A percentile compares a stretch with the other conserved stretches of the same genome.
Conservation (phyloP, 2,888 invertebrate species). For the Drosophila multiciliata region DNA sequence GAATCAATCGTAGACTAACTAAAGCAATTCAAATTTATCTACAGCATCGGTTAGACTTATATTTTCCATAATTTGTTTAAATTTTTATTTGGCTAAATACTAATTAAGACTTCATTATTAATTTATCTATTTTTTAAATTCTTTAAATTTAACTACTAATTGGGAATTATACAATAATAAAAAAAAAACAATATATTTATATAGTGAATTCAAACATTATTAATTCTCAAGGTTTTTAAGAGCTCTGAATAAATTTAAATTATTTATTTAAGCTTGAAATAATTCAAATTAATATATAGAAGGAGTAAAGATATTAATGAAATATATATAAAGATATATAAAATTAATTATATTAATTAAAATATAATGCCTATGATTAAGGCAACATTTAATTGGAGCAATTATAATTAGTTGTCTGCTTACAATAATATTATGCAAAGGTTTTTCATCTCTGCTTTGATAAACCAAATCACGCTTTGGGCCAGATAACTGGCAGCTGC, state of each 20-base stretch:
- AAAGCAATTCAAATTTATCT: not conserved
- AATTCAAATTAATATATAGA: not conserved
- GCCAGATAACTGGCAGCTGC: slow-evolving; percentile 21
- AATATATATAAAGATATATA: not conserved
- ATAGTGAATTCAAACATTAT: not conserved
- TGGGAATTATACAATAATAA: no score
- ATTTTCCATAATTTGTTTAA: not conserved
- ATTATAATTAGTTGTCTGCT: not conserved
- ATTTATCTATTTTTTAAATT: not conserved
- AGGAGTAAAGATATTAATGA: no score
- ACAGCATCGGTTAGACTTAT: not conserved
- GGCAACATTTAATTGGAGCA: not conserved
- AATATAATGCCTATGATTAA: not conserved
- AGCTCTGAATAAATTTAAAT: no score
- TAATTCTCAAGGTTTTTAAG: not conserved
- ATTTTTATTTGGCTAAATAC: not conserved
- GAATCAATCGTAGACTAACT: not conserved
- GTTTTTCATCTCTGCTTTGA: not conserved
- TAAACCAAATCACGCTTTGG: not conserved
- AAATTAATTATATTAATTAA: not conserved
- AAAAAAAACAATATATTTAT: not conserved
- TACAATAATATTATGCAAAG: not conserved
- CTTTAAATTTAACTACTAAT: not conserved
- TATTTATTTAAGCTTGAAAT: no score
- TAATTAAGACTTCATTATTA: not conserved